Conservation (phyloP, 2,113 vertebrate genomes). For the Gymnorhina tibicen region DNA sequence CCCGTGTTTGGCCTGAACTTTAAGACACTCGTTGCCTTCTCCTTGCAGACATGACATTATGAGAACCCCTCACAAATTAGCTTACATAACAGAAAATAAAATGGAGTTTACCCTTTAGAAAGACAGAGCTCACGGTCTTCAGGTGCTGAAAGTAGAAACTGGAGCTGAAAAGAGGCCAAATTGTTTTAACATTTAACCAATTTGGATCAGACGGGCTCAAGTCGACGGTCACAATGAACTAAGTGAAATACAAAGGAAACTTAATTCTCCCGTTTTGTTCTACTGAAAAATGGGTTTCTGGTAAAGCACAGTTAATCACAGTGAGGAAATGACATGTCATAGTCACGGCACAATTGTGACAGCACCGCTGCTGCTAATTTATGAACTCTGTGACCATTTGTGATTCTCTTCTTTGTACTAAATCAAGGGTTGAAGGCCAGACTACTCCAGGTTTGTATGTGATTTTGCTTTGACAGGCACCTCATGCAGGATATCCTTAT, state of each 20-base stretch:
- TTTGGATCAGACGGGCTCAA: neutral
- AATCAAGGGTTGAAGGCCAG: neutral
- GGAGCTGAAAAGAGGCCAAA: constrained; percentile 22
- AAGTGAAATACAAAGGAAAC: neutral
- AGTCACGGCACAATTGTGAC: neutral
- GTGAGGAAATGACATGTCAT: neutral
- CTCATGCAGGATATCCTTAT: neutral
- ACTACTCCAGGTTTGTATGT: neutral
- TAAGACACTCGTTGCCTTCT: constrained; percentile 19
- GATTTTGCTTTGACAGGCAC: neutral
- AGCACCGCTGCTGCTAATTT: neutral
- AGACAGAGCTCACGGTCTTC: neutral
- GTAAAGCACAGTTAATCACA: neutral
- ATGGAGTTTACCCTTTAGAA: constrained; percentile 26
- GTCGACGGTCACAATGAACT: neutral
- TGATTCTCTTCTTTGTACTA: neutral
- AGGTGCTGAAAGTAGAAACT: neutral
- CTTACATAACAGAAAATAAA: constrained; percentile 43
- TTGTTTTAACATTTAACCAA: constrained; percentile 21
- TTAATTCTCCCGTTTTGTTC: neutral
- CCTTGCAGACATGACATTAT: constrained; percentile 59
- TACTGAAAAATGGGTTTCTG: constrained; percentile 4
- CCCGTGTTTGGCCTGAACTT: constrained; percentile 52
- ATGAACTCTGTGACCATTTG: neutral
- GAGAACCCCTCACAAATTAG: constrained; percentile 52